Base-by-base conservation (phyloP, 2,113 vertebrate genomes). In the Acrocephalus kingi region DNA sequence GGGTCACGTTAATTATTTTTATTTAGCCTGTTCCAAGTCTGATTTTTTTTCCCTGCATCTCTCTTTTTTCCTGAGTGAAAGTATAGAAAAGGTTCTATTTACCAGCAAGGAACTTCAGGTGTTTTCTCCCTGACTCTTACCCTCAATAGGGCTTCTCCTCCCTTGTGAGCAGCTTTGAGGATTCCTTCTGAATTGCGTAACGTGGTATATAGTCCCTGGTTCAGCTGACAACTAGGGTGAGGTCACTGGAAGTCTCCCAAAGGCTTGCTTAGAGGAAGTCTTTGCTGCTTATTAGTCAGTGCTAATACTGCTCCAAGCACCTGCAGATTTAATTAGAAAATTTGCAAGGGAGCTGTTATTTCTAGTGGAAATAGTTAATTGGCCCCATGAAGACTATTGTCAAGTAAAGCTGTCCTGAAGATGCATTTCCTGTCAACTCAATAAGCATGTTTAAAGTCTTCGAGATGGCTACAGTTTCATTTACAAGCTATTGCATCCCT, bases 251-350 rank as follows among this genome's bases (percentile, higher is more conserved):
- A 85, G 33, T 45, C 10, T 90, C 73, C 58, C 93, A 95, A 54
- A 87, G 48, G 22, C 45, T 74, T 87, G 56, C 89, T 93, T 51
- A 67, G 66, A 77, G 62, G 39, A 86, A 92, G 30, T 85, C 28
- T 84, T 83, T 80, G 61, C 84, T 88, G 58, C 51, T 52, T 52
- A 52, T 52, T 28, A 52, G 51, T 17, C 51, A 52, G 27, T 64
- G 30, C 33, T 93, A 94, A 68, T 55, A 33, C 4, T 72, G 45
- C 62, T 58, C 12, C 28, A 87, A 94, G 62, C 43, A 84, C 49
- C 67, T 81, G 41, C 37, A 83, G 83, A 85, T 89, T 93, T 89
- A 94, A 85, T 86, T 84, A 80, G 51, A 84, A 94, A 85, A 76
- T 84, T 45, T 93, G 31, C 48, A 85, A 66, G 52, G 41, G 24